phyloP scores from a whole-genome alignment of 1,140 invertebrate genomes.

The Aphidius ervi region DNA sequence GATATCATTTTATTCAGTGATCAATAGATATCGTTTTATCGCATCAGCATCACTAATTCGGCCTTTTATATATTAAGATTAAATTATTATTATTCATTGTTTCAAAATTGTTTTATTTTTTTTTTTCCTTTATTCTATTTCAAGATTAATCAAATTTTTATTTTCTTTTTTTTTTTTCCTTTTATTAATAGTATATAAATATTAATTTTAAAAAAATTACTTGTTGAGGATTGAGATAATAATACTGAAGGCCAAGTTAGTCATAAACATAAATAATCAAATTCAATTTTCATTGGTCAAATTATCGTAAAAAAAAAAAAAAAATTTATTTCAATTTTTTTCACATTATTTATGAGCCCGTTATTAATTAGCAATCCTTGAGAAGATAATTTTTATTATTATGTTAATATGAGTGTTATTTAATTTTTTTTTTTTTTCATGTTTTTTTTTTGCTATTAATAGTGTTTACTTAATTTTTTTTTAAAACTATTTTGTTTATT shows the following conservation, averaged over 20 bases:
- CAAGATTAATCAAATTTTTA: slow-evolving; percentile 13
- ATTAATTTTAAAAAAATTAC: neutral
- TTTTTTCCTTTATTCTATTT: slow-evolving; percentile 7
- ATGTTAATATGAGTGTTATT: slow-evolving; percentile 12
- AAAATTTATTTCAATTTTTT: neutral
- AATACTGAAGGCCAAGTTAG: slow-evolving; percentile 32
- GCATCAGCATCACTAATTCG: slow-evolving; percentile 48
- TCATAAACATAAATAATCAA: slow-evolving; percentile 16
- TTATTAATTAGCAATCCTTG: slow-evolving; percentile 22
- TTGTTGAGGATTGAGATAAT: slow-evolving; percentile 21
- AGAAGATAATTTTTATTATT: slow-evolving; percentile 23
- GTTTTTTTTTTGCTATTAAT: slow-evolving; percentile 14
- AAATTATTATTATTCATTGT: slow-evolving; percentile 13
- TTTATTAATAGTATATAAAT: neutral
- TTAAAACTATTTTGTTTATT: slow-evolving; percentile 29
- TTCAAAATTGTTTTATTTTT: neutral
- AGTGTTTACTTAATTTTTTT: slow-evolving; percentile 2
- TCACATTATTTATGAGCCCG: neutral
- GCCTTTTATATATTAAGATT: slow-evolving; percentile 33
- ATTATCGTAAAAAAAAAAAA: neutral
- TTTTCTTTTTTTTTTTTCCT: slow-evolving; percentile 3
- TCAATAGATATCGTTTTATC: slow-evolving; percentile 34
- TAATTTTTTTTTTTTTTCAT: slow-evolving; percentile 5
- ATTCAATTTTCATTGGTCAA: slow-evolving; percentile 2
- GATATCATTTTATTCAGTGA: slow-evolving; percentile 30